Evolutionary conservation across 2,888 invertebrate species (phyloP), one percentile per base, ranked within the genome.

Genomic region (Eristalinus sepulchralis): DNA sequence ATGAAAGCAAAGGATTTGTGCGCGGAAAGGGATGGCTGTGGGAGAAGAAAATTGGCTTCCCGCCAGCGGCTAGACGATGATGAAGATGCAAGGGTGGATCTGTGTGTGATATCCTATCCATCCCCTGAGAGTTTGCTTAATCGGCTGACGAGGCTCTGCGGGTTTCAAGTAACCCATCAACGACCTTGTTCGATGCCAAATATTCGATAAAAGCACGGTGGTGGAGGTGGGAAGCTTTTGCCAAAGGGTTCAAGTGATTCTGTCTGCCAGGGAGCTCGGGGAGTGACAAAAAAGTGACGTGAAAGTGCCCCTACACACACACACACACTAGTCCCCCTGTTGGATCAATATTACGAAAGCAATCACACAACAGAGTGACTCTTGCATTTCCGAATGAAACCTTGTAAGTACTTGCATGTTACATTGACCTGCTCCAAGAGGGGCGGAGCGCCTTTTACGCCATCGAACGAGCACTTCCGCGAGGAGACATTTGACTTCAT

Each of bases 381-480:
- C 60, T 71, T 71, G 60, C 66, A 73, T 34, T 67, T 55, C 33
- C 71, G 55, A 34, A 71, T 75, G 83, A 71, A 86, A 86, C 86
- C 86, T 83, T 86, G 83, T 39, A 83, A 83, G 83, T 86, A 75
- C 82, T 83, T 66, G 66, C 83, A 78, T 71, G 86, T 79, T 86
- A 78, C 86, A 86, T 86, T 83, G 83, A 86, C 83, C 86, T 83
- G 68, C 71, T 79, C 53, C 34, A 55, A 73, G 72, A 73, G 60
- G 77, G 72, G 36, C 20, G 36, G 71, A 27, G 53, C 59, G 63
- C 68, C 17, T 57, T 60, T 24, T 8, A 10, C 24, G 72, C 80
- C 75, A 79, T 84, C 79, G 34, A 34, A 8, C 34, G 10, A 17
- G 47, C 47, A 47, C 17, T 47, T 47, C 47, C 47, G 47, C 47